A percentile compares a stretch with the other conserved stretches of the same genome.
These are phyloP conservation scores for Brachionus asplanchnoidis DNA, from an alignment of 1,140 invertebrate species.

Conservation along the genomic window DNA sequence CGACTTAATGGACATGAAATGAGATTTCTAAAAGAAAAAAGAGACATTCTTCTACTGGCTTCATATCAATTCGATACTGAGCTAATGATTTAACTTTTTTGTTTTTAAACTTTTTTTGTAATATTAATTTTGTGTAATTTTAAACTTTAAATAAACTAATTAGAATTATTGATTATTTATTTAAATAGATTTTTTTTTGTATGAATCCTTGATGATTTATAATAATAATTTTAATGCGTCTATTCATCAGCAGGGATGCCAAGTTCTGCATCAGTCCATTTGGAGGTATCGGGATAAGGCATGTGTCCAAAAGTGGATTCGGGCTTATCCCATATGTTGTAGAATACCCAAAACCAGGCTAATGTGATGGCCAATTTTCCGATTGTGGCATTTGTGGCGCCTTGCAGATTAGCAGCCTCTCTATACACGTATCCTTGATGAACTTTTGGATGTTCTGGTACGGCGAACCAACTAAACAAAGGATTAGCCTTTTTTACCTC, in stretches of 20 bases:
- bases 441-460: slow-evolving; percentile 36
- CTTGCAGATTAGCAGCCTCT: slow-evolving; percentile 27
- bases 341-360: slow-evolving; percentile 33
- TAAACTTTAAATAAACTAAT: not conserved
- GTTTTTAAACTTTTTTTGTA: not conserved
- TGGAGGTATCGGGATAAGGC: slow-evolving; percentile 32
- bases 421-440: slow-evolving; percentile 34
- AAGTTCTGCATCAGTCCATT: slow-evolving; percentile 34
- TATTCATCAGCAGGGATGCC: slow-evolving; percentile 38
- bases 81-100: slow-evolving; percentile 20
- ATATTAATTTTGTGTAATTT: too few relatives aligned
- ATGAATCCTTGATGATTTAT: not conserved
- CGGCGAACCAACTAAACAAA: slow-evolving; percentile 13
- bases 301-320: slow-evolving; percentile 36
- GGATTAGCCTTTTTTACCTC: not conserved
- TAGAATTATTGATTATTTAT: not conserved
- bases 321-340: not conserved
- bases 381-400: not conserved
- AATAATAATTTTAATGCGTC: not conserved
- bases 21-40: slow-evolving; percentile 88
- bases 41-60: slow-evolving; percentile 83
- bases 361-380: slow-evolving; percentile 13
- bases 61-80: slow-evolving; percentile 52
- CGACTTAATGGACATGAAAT: slow-evolving; percentile 80
- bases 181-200: not conserved